Evolutionary conservation across 2,888 invertebrate species (phyloP), one percentile per base, ranked within the genome.

Genomic region (Hesperia comma): DNA sequence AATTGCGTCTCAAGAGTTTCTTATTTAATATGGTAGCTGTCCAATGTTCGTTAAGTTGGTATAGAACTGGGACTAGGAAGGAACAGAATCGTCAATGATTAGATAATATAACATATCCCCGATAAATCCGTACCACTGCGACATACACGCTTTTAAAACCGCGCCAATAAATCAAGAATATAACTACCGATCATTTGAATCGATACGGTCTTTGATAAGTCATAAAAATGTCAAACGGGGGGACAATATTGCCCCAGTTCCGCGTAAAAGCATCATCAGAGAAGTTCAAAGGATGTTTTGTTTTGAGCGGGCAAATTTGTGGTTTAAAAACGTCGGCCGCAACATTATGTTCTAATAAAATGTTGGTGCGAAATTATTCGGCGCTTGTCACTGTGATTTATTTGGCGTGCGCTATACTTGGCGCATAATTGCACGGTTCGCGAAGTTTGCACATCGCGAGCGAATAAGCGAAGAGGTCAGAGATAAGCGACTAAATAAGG

Each of bases 301-400:
- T 83, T 85, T 81, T 75, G 77, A 74, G 72, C 76, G 64, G 74
- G 77, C 76, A 78, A 83, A 86, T 84, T 84, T 83, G 83, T 79
- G 84, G 77, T 70, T 80, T 80, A 78, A 83, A 83, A 85, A 84
- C 75, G 81, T 83, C 70, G 68, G 71, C 68, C 71, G 68, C 72
- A 54, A 58, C 66, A 87, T 88, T 88, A 88, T 85, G 84, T 87
- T 83, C 80, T 82, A 80, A 86, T 87, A 88, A 88, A 87, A 80
- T 83, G 74, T 70, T 68, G 69, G 68, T 68, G 75, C 76, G 67
- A 82, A 85, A 81, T 86, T 84, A 84, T 87, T 84, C 79, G 80
- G 79, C 79, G 80, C 80, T 82, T 80, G 79, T 79, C 81, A 67
- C 71, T 63, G 76, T 85, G 84, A 88, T 87, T 87, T 87, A 88